Evolutionary conservation across 2,797 vertebrate genomes (phyloP).

Genomic region (Falco concolor): DNA sequence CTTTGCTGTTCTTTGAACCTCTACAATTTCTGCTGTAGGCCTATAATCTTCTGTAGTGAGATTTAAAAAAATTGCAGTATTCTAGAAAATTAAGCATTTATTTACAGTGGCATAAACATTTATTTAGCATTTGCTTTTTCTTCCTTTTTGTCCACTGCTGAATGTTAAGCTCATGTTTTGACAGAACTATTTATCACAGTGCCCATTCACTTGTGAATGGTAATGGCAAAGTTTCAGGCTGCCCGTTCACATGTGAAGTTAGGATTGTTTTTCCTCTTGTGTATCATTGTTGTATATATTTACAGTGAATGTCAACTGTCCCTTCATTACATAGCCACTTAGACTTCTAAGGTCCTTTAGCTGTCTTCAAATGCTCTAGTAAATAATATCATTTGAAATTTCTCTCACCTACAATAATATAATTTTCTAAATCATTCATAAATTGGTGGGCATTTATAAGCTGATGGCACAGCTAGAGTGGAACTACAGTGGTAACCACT

Average conservation of each 20-base stretch:
- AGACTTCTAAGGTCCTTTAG: background rate
- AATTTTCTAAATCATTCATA: background rate
- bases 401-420: background rate
- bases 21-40: background rate
- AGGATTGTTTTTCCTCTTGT: background rate
- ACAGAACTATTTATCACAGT: background rate
- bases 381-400: background rate
- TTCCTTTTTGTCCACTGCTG: background rate
- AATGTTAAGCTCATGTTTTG: background rate
- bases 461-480: background rate
- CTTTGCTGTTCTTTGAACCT: background rate
- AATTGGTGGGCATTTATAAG: background rate
- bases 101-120: background rate
- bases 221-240: background rate
- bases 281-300: background rate
- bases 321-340: background rate
- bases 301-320: background rate
- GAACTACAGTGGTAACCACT: background rate
- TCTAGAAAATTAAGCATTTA: background rate
- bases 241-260: background rate
- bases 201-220: accelerated
- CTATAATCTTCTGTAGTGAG: background rate
- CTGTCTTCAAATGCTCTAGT: background rate
- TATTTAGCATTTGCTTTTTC: background rate
- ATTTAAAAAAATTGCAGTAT: background rate